Conservation (phyloP, 2,797 vertebrate genomes). For the Lepilemur septentrionalis region DNA sequence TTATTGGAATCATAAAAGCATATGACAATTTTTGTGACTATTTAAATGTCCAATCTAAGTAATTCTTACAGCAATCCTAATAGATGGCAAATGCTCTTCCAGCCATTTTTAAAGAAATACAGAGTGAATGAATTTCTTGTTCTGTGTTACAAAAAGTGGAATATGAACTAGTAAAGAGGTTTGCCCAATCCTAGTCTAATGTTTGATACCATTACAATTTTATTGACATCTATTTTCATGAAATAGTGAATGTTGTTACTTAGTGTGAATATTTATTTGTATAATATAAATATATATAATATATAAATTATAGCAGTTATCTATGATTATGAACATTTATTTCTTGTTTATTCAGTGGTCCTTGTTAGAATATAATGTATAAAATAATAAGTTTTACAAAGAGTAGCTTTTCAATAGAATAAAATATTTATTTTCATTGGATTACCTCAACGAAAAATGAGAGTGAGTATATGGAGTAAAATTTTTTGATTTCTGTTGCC, state of each 20-base stretch:
- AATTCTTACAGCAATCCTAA: neutral
- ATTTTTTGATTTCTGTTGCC: slow-evolving; percentile 61
- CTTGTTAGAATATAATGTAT: neutral
- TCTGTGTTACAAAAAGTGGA: neutral
- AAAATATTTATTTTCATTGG: slow-evolving; percentile 45
- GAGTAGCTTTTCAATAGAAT: slow-evolving; percentile 25
- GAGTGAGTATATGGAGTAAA: neutral
- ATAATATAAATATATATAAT: neutral
- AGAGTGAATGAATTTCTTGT: neutral
- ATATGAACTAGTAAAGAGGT: neutral
- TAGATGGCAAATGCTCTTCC: neutral
- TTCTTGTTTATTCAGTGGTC: neutral
- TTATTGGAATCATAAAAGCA: neutral
- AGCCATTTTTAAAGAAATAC: neutral
- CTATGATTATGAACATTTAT: neutral
- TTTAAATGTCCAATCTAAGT: neutral
- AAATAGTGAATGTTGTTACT: neutral
- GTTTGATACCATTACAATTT: neutral
- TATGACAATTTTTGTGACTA: neutral
- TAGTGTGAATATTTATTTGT: neutral
- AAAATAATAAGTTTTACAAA: neutral
- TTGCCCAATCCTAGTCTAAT: neutral
- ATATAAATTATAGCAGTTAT: neutral
- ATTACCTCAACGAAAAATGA: slow-evolving; percentile 49
- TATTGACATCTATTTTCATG: neutral